A percentile compares a stretch with the other conserved stretches of the same genome.
These are phyloP conservation scores for Crematogaster levior DNA, from an alignment of 2,888 invertebrate species.

Conservation along the genomic window DNA sequence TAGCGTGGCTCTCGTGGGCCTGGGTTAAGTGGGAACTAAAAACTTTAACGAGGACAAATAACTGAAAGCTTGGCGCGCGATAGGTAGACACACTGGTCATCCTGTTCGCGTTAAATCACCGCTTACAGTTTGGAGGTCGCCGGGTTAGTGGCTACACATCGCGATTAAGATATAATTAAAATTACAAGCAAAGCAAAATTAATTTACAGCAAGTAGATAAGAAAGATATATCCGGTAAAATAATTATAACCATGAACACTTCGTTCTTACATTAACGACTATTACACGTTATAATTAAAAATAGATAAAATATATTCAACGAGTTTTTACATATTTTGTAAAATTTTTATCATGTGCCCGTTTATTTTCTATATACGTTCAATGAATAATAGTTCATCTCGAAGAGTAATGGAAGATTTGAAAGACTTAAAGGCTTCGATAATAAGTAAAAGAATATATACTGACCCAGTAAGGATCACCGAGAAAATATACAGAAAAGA, in stretches of 20 bases:
- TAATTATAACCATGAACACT: background rate
- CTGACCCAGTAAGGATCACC: conserved; percentile 11
- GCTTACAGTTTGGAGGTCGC: conserved; percentile 1
- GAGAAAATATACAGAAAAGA: conserved; percentile 35
- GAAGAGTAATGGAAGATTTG: background rate
- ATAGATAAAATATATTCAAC: background rate
- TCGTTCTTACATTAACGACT: background rate
- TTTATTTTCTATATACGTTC: background rate
- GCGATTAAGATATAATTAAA: conserved; percentile 53
- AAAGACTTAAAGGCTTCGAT: background rate
- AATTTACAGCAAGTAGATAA: conserved; percentile 50
- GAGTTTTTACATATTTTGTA: background rate
- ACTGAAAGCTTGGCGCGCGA: conserved; percentile 66
- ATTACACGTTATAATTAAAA: background rate
- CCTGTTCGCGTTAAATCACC: conserved; percentile 65
- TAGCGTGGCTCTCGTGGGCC: conserved; percentile 64
- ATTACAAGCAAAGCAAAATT: conserved; percentile 51
- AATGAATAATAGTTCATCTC: background rate
- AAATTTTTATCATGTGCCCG: background rate
- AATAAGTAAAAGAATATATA: background rate
- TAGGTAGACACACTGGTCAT: conserved; percentile 66
- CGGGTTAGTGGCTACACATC: conserved; percentile 25
- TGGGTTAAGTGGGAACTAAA: conserved; percentile 69
- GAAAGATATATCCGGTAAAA: background rate
- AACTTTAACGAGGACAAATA: conserved; percentile 76